A percentile compares a stretch with the other conserved stretches of the same genome.
phyloP scores from a whole-genome alignment of 53 echinoderm and acorn worm species.

The Echinometra lucunter region DNA sequence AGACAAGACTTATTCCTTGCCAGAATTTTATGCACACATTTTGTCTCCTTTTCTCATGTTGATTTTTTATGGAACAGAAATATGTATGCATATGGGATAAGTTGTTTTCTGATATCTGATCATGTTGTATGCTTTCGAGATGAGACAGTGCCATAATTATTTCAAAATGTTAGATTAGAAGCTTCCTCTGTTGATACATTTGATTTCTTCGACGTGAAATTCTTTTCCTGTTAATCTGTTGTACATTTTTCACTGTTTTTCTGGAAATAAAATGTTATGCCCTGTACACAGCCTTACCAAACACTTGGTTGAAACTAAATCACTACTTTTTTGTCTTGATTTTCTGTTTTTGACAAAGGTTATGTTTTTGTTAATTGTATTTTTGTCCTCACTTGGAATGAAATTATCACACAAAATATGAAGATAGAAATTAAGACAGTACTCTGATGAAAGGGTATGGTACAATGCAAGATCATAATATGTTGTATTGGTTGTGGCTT shows the following conservation, averaged over 20 bases:
- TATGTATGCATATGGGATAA: not conserved
- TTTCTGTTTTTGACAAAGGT: not conserved
- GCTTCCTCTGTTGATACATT: too few relatives aligned
- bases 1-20: constrained; percentile 1
- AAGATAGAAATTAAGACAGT: constrained; percentile 39
- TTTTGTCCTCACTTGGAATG: not conserved
- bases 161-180: not conserved
- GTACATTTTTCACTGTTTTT: not conserved
- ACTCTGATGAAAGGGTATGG: constrained; percentile 58
- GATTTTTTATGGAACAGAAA: not conserved
- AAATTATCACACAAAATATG: not conserved
- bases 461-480: constrained; percentile 51
- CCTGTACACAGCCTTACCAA: not conserved
- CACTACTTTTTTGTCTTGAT: not conserved
- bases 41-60: constrained; percentile 6
- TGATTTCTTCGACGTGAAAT: too few relatives aligned
- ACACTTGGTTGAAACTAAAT: not conserved
- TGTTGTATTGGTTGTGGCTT: constrained; percentile 64
- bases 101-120: not conserved
- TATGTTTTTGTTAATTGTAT: not conserved
- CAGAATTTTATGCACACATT: not conserved
- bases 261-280: not conserved
- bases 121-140: not conserved
- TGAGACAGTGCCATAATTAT: not conserved
- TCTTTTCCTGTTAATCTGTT: too few relatives aligned